Evolutionary conservation across 2,888 invertebrate species (phyloP).

Genomic region (Dolichomitus sp.): DNA sequence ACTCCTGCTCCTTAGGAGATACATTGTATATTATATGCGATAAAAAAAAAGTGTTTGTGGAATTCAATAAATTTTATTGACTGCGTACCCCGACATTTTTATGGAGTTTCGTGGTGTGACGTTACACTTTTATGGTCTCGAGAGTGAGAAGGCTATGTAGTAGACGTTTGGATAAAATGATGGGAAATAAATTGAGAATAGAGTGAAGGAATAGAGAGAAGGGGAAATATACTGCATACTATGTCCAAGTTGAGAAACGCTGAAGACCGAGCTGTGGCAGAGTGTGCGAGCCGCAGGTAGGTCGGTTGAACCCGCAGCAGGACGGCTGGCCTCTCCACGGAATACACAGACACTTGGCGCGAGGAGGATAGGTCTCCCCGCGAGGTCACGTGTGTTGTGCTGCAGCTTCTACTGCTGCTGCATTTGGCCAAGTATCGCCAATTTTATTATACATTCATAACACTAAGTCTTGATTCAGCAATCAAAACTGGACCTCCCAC

Average conservation of each 20-base stretch:
- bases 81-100: slow-evolving; percentile 1
- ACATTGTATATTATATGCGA: not conserved
- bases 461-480: slow-evolving; percentile 10
- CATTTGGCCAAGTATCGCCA: slow-evolving; percentile 78
- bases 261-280: slow-evolving; percentile 63
- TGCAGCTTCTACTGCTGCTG: slow-evolving; percentile 46
- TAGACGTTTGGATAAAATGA: slow-evolving; percentile 20
- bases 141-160: not conserved
- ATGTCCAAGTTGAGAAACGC: slow-evolving; percentile 73
- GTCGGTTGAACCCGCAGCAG: slow-evolving; percentile 78
- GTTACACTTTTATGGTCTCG: not conserved
- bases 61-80: slow-evolving; percentile 20
- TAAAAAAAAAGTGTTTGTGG: slow-evolving; percentile 4
- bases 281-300: slow-evolving; percentile 80
- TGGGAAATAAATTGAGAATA: slow-evolving; percentile 24
- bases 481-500: not conserved
- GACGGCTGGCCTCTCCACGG: slow-evolving; percentile 77
- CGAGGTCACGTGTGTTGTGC: slow-evolving; percentile 78
- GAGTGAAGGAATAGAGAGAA: slow-evolving; percentile 24
- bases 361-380: slow-evolving; percentile 73
- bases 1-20: not conserved
- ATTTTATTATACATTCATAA: slow-evolving; percentile 78
- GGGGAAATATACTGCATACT: not conserved
- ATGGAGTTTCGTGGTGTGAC: slow-evolving; percentile 3
- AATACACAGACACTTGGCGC: slow-evolving; percentile 81